Base-by-base conservation (phyloP, 2,113 vertebrate genomes). In the Hippocampus guttulatus region DNA sequence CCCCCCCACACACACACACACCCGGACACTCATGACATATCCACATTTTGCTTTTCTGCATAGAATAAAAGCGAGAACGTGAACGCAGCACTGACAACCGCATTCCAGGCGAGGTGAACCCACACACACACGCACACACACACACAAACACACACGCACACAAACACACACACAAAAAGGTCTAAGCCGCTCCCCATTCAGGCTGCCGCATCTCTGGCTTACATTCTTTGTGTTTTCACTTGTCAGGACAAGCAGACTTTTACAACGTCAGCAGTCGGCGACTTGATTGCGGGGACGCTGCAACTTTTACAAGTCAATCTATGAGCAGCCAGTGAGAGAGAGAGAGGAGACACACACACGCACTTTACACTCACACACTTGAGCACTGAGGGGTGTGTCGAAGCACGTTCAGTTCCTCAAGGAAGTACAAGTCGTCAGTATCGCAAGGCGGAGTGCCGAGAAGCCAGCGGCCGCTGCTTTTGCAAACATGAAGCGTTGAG, bases 371-470 rank as follows among this genome's bases (percentile, higher is more conserved):
- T 38, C 5, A 81, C 60, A 64, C 80, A 81, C 27, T 33, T 61
- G 27, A 38, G 58, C 58, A 18, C 15, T 15, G 75, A 91, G 91
- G 91, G 91, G 92, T 92, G 92, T 93, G 91, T 89, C 90, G 89
- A 84, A 83, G 83, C 90, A 89, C 43, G 88, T 90, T 92, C 89
- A 92, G 91, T 92, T 93, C 92, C 92, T 93, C 89, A 87, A 93
- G 92, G 92, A 93, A 93, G 92, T 93, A 64, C 82, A 85, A 87
- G 82, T 88, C 82, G 88, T 75, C 88, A 88, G 83, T 88, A 90
- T 91, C 90, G 91, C 88, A 87, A 91, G 86, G 89, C 80, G 84
- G 81, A 75, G 76, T 73, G 79, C 78, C 70, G 40, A 81, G 80
- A 90, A 73, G 76, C 75, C 47, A 27, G 83, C 74, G 2, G 43